Conservation (phyloP, 2,888 invertebrate species). For the Cecidostiba fungosa region DNA sequence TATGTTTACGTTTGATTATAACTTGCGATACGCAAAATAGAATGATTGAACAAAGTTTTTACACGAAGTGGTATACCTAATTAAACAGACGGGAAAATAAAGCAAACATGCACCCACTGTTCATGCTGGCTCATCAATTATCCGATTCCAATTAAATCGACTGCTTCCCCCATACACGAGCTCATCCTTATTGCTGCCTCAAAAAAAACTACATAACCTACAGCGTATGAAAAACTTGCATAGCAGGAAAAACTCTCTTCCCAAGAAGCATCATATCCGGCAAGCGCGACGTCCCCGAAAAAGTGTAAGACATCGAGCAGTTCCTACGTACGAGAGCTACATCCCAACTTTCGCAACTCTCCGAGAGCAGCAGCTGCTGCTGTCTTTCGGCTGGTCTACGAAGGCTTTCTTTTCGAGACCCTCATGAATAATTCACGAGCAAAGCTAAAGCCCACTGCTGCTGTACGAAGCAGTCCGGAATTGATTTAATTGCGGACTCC, state of each 20-base stretch:
- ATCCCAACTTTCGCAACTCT: not conserved
- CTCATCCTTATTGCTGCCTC: not conserved
- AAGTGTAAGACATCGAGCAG: slow-evolving; percentile 1
- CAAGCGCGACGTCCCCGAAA: not conserved
- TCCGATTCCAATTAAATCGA: not conserved
- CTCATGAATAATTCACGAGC: slow-evolving; percentile 10
- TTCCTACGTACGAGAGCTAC: not conserved
- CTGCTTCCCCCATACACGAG: not conserved
- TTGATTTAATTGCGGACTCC: slow-evolving; percentile 14
- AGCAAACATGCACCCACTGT: not conserved
- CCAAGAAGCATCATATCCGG: not conserved
- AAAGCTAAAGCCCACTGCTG: not conserved
- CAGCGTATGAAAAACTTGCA: not conserved
- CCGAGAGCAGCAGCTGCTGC: not conserved
- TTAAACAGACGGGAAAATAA: not conserved
- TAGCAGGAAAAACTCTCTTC: not conserved
- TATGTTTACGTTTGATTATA: too few relatives aligned
- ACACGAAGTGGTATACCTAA: not conserved
- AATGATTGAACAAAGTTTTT: not conserved
- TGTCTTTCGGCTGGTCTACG: slow-evolving; percentile 3
- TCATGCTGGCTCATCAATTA: not conserved
- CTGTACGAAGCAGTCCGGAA: not conserved
- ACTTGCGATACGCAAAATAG: too few relatives aligned
- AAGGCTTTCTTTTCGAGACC: slow-evolving; percentile 10
- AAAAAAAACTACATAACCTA: not conserved